phyloP scores from a whole-genome alignment of 53 echinoderm and acorn worm genomes.

The Paelopatides confundens region DNA sequence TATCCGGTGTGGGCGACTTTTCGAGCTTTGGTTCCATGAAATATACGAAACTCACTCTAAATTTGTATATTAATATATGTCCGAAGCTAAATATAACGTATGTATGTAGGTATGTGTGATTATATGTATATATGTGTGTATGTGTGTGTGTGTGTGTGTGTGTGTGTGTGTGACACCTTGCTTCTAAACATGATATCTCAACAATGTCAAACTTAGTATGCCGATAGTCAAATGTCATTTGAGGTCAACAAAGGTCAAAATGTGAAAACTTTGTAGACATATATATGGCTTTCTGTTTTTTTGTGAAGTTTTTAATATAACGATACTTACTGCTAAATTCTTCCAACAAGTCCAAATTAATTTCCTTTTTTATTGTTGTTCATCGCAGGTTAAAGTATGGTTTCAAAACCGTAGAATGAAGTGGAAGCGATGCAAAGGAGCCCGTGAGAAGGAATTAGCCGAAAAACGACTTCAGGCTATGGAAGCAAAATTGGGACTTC shows the following conservation, averaged over 20 bases:
- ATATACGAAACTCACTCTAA: too few species aligned
- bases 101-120: background rate
- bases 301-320: background rate
- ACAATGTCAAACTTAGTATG: too few species aligned
- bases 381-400: slow-evolving; percentile 95
- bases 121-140: too few species aligned
- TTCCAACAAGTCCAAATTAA: background rate
- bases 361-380: background rate
- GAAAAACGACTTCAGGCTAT: slow-evolving; percentile 94
- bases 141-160: too few species aligned
- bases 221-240: too few species aligned
- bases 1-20: background rate
- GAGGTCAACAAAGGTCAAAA: too few species aligned
- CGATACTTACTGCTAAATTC: background rate
- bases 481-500: slow-evolving; percentile 95
- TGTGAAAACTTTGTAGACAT: too few species aligned
- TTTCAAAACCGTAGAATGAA: slow-evolving; percentile 99
- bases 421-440: slow-evolving; percentile 98
- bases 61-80: too few species aligned
- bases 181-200: too few species aligned
- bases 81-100: too few species aligned
- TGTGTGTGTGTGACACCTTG: too few species aligned
- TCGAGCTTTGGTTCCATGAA: background rate
- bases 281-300: too few species aligned
- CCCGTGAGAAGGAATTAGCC: slow-evolving; percentile 97